Evolutionary conservation across 1,140 invertebrate genomes (phyloP), one percentile per base, ranked within the genome.

Genomic region (Panulirus ornatus): DNA sequence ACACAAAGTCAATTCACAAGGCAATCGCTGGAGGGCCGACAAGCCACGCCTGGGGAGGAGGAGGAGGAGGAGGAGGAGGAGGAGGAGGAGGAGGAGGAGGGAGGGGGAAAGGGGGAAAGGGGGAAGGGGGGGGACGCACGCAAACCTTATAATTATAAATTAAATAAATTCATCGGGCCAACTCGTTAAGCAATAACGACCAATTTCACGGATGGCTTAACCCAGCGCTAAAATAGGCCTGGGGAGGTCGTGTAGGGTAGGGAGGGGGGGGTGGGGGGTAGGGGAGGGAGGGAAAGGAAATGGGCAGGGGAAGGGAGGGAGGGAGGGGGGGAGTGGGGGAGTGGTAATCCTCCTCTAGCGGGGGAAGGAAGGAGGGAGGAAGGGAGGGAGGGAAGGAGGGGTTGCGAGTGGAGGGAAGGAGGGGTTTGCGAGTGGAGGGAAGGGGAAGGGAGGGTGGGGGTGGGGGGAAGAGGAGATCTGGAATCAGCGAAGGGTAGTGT

Each of bases 111-210:
- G n/a, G n/a, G n/a, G n/a, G n/a, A n/a, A n/a, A n/a, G n/a, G n/a
- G n/a, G n/a, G n/a, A n/a, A n/a, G n/a, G n/a, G n/a, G n/a, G n/a
- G n/a, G n/a, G n/a, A 34, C 36, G 42, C 66, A 70, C 66, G 36
- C 70, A 73, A 73, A 34, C 70, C 70, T 73, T 73, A 73, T 73
- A 73, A 73, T 73, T 73, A 73, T 73, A 73, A 38, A 73, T 73
- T 73, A 73, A 73, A 73, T 73, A 73, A 70, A 73, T 73, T 73
- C 34, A 73, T 73, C 27, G 8, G n/a, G 27, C 27, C 27, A 73
- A 73, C 70, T 73, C 70, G 70, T 73, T 73, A 73, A 36, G 70
- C 70, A 30, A 51, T 27, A 79, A 22, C 38, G 14, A 54, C 47
- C 27, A 27, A 44, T 44, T 30, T 16, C 78, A 54, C 47, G 16